Base-by-base conservation (phyloP, 2,888 invertebrate species). In the Pterostichus niger region DNA sequence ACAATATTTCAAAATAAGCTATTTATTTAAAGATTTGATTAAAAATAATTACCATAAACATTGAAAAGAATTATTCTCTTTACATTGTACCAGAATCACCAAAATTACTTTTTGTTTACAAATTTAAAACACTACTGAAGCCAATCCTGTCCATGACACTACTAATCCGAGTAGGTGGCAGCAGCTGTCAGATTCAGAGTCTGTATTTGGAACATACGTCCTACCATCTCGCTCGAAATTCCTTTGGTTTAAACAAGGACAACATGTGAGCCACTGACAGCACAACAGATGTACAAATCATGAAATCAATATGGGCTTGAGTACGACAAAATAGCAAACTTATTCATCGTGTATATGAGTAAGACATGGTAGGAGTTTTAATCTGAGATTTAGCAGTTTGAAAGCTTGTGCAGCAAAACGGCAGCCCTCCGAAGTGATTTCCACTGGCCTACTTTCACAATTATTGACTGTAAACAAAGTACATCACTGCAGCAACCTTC, bases 231-330 rank as follows among this genome's bases (percentile, higher is more conserved):
- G 31, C 77, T 77, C 77, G 4, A 49, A 75, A 82, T 64, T 40
- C 44, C 76, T 61, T 49, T 75, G 82, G 33, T 49, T 33, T 82
- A 82, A 82, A 82, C 82, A 82, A 82, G 64, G 82, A 82, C 59
- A 61, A 77, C 68, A 82, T 82, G 83, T 52, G 77, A 46, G 61
- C 75, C 7, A 83, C 61, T 64, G 49, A 73, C 73, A 56, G 31
- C 82, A 83, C 35, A 76, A 81, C 71, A 73, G 79, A 79, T 82
- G 61, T 75, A 82, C 56, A 82, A 82, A 68, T 76, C 75, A 61
- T 35, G 76, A 75, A 82, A 83, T 83, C 83, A 83, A 83, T 83
- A 83, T 77, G 81, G 81, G 54, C 13, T 44, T 81, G 81, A 73
- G 73, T 17, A 54, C 17, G 44, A 49, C 35, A 81, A 64, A 54